These are phyloP conservation scores for Toxostoma redivivum DNA, from an alignment of 2,113 vertebrate genomes.

Conservation along the genomic window DNA sequence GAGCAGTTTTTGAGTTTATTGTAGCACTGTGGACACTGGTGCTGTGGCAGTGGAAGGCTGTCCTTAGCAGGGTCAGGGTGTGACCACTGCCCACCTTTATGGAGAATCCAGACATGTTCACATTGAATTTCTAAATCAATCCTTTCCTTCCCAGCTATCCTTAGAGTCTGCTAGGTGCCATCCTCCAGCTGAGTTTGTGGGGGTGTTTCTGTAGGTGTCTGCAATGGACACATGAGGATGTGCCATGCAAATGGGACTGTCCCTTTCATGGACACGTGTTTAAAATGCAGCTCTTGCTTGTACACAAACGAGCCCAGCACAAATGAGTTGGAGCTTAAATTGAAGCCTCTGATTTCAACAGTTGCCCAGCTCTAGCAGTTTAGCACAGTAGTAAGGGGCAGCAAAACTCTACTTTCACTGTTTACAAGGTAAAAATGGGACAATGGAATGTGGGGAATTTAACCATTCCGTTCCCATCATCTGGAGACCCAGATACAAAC, in stretches of 20 bases:
- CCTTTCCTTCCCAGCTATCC: neutral
- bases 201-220: neutral
- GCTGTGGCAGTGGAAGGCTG: neutral
- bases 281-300: neutral
- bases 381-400: neutral
- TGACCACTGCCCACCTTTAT: too few relatives aligned
- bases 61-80: neutral
- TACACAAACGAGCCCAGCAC: neutral
- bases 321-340: neutral
- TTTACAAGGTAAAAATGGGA: neutral
- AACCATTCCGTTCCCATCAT: rapidly evolving
- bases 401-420: neutral
- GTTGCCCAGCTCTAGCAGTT: neutral
- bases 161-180: neutral
- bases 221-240: neutral
- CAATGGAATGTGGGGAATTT: neutral
- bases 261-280: neutral
- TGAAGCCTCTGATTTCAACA: neutral
- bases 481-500: neutral
- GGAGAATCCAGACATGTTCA: neutral
- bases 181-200: neutral
- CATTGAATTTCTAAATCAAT: neutral
- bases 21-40: neutral
- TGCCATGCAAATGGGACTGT: neutral
- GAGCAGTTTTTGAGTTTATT: neutral